Percentiles rank a stretch among this genome's conserved stretches.
Conservation (phyloP, 2,888 invertebrate genomes). For the Corbicula japonica region DNA sequence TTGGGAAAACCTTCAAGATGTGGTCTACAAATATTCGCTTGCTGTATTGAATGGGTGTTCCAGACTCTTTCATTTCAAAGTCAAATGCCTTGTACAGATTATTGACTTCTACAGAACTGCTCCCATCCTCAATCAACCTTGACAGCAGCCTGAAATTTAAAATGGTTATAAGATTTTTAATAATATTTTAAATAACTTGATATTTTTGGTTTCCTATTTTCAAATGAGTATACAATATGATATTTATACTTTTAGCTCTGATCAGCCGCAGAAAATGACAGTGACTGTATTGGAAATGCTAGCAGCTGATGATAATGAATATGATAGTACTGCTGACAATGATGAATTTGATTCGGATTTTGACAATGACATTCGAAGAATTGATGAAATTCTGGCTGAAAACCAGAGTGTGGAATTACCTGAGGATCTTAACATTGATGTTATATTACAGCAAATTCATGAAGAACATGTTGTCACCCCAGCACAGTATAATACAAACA, state of each 20-base stretch:
- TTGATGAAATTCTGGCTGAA: slow-evolving; percentile 14
- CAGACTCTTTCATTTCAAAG: background rate
- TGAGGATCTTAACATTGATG: slow-evolving; percentile 12
- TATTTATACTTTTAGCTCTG: slow-evolving; percentile 4
- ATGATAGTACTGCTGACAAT: slow-evolving; percentile 20
- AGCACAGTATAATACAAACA: slow-evolving; percentile 9
- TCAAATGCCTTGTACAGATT: background rate
- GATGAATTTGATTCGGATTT: slow-evolving; percentile 15
- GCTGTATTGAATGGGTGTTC: background rate
- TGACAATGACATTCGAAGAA: slow-evolving; percentile 23
- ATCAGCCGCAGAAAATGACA: slow-evolving; percentile 11
- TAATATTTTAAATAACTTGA: too few relatives aligned
- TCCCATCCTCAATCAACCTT: background rate
- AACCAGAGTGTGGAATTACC: slow-evolving; percentile 18
- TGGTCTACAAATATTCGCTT: background rate
- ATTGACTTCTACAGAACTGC: background rate
- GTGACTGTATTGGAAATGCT: slow-evolving; percentile 15
- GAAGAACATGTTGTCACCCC: slow-evolving; percentile 11
- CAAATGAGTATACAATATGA: too few relatives aligned
- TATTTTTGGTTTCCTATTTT: too few relatives aligned
- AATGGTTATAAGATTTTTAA: too few relatives aligned
- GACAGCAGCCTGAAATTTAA: background rate
- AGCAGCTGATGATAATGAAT: slow-evolving; percentile 14
- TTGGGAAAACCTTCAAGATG: background rate
- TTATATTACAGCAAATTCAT: slow-evolving; percentile 3